Percentiles rank a stretch among this genome's conserved stretches.
phyloP scores from a whole-genome alignment of 2,113 vertebrate species.

The Bagarius yarrelli region DNA sequence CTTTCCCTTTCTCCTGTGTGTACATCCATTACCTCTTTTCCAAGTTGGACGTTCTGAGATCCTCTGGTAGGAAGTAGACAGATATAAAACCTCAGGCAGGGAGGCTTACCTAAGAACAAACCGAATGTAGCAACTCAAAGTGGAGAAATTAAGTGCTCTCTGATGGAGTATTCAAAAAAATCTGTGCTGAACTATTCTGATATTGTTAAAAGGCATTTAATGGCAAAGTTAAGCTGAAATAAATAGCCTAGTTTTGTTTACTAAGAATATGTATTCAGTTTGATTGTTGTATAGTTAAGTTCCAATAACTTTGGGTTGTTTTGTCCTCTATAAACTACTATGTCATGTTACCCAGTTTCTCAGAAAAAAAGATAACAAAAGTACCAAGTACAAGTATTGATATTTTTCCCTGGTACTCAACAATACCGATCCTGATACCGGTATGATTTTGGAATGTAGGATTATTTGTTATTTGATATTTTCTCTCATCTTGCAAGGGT shows the following conservation, averaged over 20 bases:
- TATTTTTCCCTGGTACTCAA: no score
- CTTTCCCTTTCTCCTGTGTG: constrained; percentile 14
- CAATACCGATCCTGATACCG: no score
- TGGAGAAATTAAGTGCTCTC: constrained; percentile 25
- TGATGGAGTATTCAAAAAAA: constrained; percentile 31
- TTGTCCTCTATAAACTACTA: neutral
- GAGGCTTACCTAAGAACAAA: constrained; percentile 52
- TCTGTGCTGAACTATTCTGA: neutral
- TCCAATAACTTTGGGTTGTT: neutral
- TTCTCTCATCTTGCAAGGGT: no score
- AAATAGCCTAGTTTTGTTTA: neutral
- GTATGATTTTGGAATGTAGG: no score
- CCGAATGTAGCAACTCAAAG: constrained; percentile 50
- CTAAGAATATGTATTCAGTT: neutral
- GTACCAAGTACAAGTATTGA: no score
- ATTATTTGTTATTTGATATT: no score
- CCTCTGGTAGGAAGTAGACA: constrained; percentile 48
- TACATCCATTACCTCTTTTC: constrained; percentile 51
- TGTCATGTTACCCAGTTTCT: no score
- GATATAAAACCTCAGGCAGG: constrained; percentile 45
- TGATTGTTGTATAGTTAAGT: neutral
- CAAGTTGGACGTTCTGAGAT: constrained; percentile 44
- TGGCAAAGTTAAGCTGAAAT: constrained; percentile 3
- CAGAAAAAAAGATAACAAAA: no score
- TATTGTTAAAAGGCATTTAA: neutral